Evolutionary conservation across 1,140 invertebrate genomes (phyloP).

Genomic region (Pseudomyrmex gracilis): DNA sequence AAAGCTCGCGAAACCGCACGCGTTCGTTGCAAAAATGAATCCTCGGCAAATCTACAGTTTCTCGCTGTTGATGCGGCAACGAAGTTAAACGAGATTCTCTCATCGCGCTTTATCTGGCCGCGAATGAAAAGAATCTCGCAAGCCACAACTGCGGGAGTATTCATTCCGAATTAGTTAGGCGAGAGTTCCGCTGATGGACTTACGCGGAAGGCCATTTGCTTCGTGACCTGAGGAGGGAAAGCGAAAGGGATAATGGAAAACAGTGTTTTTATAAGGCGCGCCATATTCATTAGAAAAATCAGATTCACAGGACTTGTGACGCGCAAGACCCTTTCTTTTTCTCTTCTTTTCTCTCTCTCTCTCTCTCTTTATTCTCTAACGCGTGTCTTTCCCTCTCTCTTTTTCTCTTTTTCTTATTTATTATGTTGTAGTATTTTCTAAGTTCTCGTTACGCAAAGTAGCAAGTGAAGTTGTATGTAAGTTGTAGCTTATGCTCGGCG

Average conservation of each 20-base stretch:
- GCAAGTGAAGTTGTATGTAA: slow-evolving; percentile 48
- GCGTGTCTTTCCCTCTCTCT: slow-evolving; percentile 25
- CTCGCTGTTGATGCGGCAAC: slow-evolving; percentile 25
- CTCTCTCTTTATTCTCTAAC: slow-evolving; percentile 6
- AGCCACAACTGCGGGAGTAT: slow-evolving; percentile 35
- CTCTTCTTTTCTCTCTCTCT: not conserved
- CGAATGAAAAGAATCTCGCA: slow-evolving; percentile 42
- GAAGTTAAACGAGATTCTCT: slow-evolving; percentile 48
- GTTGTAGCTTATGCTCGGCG: slow-evolving; percentile 29
- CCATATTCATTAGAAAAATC: slow-evolving; percentile 49
- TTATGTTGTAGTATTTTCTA: slow-evolving; percentile 43
- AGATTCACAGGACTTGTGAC: not conserved
- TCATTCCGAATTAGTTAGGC: slow-evolving; percentile 67
- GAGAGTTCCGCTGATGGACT: slow-evolving; percentile 65
- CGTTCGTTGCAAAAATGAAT: not conserved
- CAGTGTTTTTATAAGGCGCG: slow-evolving; percentile 19
- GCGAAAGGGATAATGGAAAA: not conserved
- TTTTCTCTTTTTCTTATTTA: too few species aligned
- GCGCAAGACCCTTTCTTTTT: not conserved
- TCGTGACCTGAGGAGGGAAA: slow-evolving; percentile 20
- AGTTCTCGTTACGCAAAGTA: slow-evolving; percentile 36
- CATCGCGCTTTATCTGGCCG: slow-evolving; percentile 46
- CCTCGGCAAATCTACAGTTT: slow-evolving; percentile 24
- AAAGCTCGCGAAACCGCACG: not conserved
- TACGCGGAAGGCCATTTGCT: slow-evolving; percentile 58